Conservation (phyloP, 2,888 invertebrate genomes). For the Pycnomerus fuliginosus region DNA sequence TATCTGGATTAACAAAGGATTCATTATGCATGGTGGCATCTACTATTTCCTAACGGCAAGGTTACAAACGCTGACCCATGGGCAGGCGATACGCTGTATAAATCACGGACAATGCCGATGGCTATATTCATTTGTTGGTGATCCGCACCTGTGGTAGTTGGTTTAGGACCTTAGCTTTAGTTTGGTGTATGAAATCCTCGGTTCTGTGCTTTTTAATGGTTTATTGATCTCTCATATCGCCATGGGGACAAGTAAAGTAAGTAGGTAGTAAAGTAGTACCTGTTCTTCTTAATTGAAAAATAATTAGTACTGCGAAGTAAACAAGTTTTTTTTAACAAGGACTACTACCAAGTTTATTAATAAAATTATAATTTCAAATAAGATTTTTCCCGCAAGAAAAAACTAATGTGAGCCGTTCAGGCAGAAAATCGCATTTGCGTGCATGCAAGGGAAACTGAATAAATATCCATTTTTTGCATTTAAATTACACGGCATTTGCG, state of each 20-base stretch:
- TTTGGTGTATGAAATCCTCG: conserved; percentile 1
- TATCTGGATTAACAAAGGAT: conserved; percentile 14
- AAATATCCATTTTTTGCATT: too few species aligned
- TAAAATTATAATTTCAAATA: too few species aligned
- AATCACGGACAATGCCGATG: conserved; percentile 37
- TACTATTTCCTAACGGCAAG: conserved; percentile 29
- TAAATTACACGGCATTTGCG: too few species aligned
- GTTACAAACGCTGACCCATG: conserved; percentile 39
- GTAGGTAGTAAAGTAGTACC: conserved; percentile 3
- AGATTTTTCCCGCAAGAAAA: too few species aligned
- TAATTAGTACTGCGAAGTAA: too few species aligned
- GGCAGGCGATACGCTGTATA: conserved; percentile 40
- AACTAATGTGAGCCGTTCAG: too few species aligned
- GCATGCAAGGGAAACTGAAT: too few species aligned
- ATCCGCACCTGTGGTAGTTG: conserved; percentile 15
- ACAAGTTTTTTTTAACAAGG: too few species aligned
- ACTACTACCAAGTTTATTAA: too few species aligned
- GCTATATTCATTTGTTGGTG: conserved; percentile 25
- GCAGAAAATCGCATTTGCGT: too few species aligned
- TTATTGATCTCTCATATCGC: conserved; percentile 1
- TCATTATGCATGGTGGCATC: conserved; percentile 15
- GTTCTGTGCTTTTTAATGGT: conserved; percentile 1
- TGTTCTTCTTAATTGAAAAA: too few species aligned
- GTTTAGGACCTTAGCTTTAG: conserved; percentile 3
- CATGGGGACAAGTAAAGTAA: conserved; percentile 13